These are phyloP conservation scores for Drosophila fuyamai DNA, from an alignment of 1,140 invertebrate species.

Conservation along the genomic window DNA sequence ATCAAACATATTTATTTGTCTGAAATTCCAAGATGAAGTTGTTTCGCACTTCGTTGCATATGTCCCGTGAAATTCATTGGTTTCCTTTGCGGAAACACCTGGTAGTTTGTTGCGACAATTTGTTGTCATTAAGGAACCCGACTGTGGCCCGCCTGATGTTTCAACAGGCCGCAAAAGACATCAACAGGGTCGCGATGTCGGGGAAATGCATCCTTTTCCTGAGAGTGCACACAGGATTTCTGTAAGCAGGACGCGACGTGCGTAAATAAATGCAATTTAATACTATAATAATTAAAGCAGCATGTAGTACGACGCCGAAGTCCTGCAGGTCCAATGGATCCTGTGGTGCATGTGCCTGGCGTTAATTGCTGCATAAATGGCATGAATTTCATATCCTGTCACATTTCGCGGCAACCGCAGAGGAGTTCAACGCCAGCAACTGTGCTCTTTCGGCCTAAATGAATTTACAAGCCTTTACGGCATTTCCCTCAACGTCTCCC, in stretches of 20 bases:
- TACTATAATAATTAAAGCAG: constrained; percentile 80
- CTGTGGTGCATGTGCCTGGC: constrained; percentile 51
- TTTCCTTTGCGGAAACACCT: constrained; percentile 58
- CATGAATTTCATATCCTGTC: constrained; percentile 78
- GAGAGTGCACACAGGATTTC: constrained; percentile 27
- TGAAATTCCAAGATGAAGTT: constrained; percentile 20
- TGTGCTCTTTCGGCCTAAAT: constrained; percentile 44
- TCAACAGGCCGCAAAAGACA: constrained; percentile 40
- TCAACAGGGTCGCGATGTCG: constrained; percentile 16
- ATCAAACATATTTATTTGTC: constrained; percentile 28
- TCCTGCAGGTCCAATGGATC: constrained; percentile 25
- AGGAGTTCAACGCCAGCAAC: constrained; percentile 13
- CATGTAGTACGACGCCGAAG: constrained; percentile 32
- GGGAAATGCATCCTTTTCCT: constrained; percentile 25
- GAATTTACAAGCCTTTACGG: constrained; percentile 74
- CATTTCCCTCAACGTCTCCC: constrained; percentile 57
- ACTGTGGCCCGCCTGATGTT: constrained; percentile 27
- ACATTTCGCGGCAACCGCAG: constrained; percentile 59
- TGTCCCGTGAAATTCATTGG: constrained; percentile 15
- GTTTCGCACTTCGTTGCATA: constrained; percentile 18
- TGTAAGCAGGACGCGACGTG: constrained; percentile 20
- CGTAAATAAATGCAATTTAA: constrained; percentile 81
- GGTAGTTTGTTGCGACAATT: constrained; percentile 72
- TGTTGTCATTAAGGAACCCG: constrained; percentile 66
- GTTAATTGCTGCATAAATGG: constrained; percentile 81